phyloP scores from a whole-genome alignment of 2,888 invertebrate species.

The Chymomyza fuscimana region DNA sequence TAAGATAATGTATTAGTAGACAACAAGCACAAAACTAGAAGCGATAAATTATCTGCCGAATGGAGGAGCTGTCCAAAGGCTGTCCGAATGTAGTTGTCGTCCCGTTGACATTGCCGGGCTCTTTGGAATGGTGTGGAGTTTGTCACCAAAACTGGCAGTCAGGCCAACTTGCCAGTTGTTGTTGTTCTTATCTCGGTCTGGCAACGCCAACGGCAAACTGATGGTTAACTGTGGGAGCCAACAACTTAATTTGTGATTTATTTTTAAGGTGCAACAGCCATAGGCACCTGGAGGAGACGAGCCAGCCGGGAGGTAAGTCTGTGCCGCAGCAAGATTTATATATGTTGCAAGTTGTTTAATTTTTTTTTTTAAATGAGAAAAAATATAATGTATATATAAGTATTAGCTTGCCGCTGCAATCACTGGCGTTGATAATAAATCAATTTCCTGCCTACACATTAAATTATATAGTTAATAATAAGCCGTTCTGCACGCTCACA shows the following conservation, averaged over 20 bases:
- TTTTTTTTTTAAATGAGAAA: conserved; percentile 49
- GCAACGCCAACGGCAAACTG: conserved; percentile 9
- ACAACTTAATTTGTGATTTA: conserved; percentile 72
- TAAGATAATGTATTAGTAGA: conserved; percentile 8
- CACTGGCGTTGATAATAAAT: conserved; percentile 62
- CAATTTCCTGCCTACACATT: conserved; percentile 73
- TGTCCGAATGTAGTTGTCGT: conserved; percentile 27
- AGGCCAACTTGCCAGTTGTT: conserved; percentile 10
- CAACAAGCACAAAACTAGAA: conserved; percentile 42
- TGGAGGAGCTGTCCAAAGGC: conserved; percentile 37
- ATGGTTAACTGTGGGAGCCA: conserved; percentile 70
- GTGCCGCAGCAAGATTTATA: conserved; percentile 44
- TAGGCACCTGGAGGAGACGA: background rate
- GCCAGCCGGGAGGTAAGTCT: background rate
- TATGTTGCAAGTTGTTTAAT: conserved; percentile 57
- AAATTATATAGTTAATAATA: conserved; percentile 72
- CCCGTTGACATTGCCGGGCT: conserved; percentile 14
- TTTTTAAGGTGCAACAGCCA: conserved; percentile 36
- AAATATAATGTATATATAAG: conserved; percentile 6
- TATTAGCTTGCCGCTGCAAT: conserved; percentile 18
- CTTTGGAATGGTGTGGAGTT: conserved; percentile 36
- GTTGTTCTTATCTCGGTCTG: conserved; percentile 32
- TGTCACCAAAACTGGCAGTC: conserved; percentile 41
- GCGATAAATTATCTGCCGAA: conserved; percentile 62
- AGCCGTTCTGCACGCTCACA: conserved; percentile 52